Base-by-base conservation (phyloP, 2,797 vertebrate genomes). In the Tokudaia muenninki region DNA sequence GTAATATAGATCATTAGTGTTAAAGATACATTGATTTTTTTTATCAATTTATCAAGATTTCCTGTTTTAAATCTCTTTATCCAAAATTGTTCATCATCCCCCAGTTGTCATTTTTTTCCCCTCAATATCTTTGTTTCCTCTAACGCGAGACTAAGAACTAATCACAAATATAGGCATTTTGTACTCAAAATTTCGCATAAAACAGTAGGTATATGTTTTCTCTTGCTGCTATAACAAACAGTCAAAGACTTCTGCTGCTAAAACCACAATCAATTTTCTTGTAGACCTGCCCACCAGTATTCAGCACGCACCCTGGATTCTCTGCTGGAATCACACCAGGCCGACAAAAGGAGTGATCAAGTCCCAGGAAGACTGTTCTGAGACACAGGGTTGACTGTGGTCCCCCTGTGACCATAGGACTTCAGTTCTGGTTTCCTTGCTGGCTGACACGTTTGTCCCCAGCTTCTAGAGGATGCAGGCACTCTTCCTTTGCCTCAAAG, bases 1-100 rank as follows among this genome's bases (percentile, higher is more conserved):
- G 87, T 57, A 87, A 93, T 81, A 59, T 44, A 95, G 65, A 80
- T 78, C 89, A 94, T 93, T 90, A 91, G 63, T 78, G 50, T 80
- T 94, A 94, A n/a, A 96, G 50, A 65, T 41, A 41, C 41, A 41
- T 41, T 41, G 41, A 41, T 41, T 41, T 41, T 41, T 41, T 41
- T 41, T 41, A 41, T 41, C 41, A 41, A 41, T 41, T 41, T 41
- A 41, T 94, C 61, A 89, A 97, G 67, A 29, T 92, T 93, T 89
- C 81, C 24, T n/a, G 52, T 37, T 94, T 87, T 91, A 95, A 63
- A 10, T 90, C 41, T 95, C 31, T 67, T 3, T 17, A 59, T 50
- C 29, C 2, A 19, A 95, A 78, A 57, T 78, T 67, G 41, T 63
- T 22, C 88, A 13, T 50, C 29, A 26, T 1, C 8, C 61, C 75